A percentile compares a stretch with the other conserved stretches of the same genome.
Conservation (phyloP, 2,113 vertebrate species). For the human region DNA sequence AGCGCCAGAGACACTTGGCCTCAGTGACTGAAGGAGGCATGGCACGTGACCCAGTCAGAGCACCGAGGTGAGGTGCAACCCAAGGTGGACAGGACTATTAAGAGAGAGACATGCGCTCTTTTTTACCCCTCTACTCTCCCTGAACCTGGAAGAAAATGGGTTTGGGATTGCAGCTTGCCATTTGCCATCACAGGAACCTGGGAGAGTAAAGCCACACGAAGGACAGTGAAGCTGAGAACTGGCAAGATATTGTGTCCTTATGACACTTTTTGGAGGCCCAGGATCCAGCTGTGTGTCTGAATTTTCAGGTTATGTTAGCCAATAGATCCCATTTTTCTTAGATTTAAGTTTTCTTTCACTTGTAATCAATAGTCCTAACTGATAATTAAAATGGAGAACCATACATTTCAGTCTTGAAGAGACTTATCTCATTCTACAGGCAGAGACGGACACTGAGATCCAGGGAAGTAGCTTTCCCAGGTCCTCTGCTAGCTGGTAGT, state of each 20-base stretch:
- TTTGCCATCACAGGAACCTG: rapidly evolving
- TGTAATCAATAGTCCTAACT: background rate
- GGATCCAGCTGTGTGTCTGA: background rate
- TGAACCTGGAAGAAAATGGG: background rate
- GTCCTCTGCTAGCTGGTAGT: background rate
- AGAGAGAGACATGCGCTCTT: background rate
- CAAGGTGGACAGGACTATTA: no score
- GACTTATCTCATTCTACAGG: background rate
- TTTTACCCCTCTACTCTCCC: background rate
- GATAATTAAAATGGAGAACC: background rate
- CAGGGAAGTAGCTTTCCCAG: background rate
- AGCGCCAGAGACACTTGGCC: background rate
- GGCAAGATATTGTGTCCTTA: background rate
- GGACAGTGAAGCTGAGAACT: background rate
- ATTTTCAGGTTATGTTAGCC: background rate
- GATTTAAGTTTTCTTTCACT: background rate
- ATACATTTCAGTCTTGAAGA: background rate
- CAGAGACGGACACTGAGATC: rapidly evolving
- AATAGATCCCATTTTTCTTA: background rate
- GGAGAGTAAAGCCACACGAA: background rate
- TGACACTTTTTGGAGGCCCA: background rate
- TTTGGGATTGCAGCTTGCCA: background rate
- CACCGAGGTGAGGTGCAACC: background rate
- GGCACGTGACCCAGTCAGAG: background rate
- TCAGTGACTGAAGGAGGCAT: background rate